Conservation (phyloP, 2,797 vertebrate species). For the Chaunax sp. region DNA sequence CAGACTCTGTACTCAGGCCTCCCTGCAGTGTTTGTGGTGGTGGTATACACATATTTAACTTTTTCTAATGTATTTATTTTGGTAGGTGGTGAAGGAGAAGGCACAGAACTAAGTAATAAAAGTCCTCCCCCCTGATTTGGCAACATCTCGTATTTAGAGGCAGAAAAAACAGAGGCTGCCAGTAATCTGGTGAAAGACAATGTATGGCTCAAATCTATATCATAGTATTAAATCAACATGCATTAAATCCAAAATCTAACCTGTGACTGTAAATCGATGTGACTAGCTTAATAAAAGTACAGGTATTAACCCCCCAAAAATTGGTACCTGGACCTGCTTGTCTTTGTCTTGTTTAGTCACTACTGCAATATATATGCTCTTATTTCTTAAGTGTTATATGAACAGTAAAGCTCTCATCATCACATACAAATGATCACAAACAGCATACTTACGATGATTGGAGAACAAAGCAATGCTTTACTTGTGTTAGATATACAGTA, state of each 20-base stretch:
- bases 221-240: constrained; percentile 1
- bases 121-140: too few relatives aligned
- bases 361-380: neutral
- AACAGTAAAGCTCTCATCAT: constrained; percentile 19
- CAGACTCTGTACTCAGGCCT: constrained; percentile 20
- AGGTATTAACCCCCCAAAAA: neutral
- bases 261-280: neutral
- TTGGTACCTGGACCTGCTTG: too few relatives aligned
- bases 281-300: neutral
- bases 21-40: neutral
- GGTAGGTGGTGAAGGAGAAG: neutral
- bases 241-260: constrained; percentile 1
- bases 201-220: neutral
- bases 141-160: neutral
- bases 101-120: too few relatives aligned
- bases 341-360: neutral
- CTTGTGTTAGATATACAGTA: constrained; percentile 69
- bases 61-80: neutral
- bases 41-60: neutral
- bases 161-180: neutral
- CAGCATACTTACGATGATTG: constrained; percentile 51
- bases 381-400: neutral
- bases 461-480: constrained; percentile 71
- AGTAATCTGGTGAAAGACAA: neutral
- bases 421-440: constrained; percentile 51